Percentiles rank a stretch among this genome's conserved stretches.
These are phyloP conservation scores for Chauna torquata DNA, from an alignment of 2,113 vertebrate genomes.

Conservation along the genomic window DNA sequence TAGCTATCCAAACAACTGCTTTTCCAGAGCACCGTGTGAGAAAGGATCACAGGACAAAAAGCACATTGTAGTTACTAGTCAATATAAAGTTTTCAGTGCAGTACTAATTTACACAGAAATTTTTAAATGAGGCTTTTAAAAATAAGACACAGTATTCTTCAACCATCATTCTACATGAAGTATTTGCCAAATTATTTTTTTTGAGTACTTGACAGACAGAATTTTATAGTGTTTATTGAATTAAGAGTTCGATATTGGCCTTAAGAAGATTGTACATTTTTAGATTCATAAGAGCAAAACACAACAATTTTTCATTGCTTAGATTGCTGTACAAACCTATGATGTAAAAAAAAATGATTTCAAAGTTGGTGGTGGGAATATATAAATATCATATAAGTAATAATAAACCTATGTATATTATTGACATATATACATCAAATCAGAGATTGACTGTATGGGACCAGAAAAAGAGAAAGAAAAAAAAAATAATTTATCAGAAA, in stretches of 20 bases:
- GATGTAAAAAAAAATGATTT: neutral
- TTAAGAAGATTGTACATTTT: neutral
- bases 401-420: neutral
- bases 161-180: neutral
- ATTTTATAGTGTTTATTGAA: neutral
- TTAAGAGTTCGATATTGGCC: neutral
- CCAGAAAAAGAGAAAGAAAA: neutral
- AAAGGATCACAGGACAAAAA: neutral
- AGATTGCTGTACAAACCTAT: neutral
- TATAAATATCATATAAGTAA: neutral
- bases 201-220: neutral
- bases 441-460: neutral
- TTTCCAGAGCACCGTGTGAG: neutral
- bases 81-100: neutral
- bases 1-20: neutral
- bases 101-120: neutral
- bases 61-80: neutral
- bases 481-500: neutral
- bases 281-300: neutral
- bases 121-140: neutral
- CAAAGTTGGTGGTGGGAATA: neutral
- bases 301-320: neutral
- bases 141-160: neutral
- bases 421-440: neutral
- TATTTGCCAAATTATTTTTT: neutral